phyloP scores from a whole-genome alignment of 1,140 invertebrate species.

The Pachyrhynchus sulphureomaculatus region DNA sequence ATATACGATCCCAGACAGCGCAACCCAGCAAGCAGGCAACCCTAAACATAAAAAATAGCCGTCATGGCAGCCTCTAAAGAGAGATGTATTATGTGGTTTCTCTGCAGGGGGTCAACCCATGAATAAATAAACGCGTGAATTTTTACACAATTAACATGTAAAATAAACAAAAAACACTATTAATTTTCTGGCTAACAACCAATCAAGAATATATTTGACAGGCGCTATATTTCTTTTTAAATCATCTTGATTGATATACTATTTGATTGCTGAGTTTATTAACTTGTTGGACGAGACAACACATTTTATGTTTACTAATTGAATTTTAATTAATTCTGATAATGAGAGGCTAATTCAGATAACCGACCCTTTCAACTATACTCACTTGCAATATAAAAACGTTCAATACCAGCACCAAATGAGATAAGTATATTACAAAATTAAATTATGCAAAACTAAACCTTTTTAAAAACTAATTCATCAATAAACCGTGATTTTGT shows the following conservation, averaged over 20 bases:
- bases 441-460: no score
- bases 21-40: slow-evolving; percentile 29
- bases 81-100: slow-evolving; percentile 49
- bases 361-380: no score
- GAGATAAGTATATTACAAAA: no score
- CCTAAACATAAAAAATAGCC: slow-evolving; percentile 39
- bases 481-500: no score
- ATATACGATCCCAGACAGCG: slow-evolving; percentile 41
- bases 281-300: slow-evolving; percentile 47
- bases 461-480: no score
- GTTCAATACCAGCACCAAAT: no score
- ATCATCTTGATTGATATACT: slow-evolving; percentile 45
- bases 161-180: slow-evolving; percentile 52
- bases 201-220: slow-evolving; percentile 50
- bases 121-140: slow-evolving; percentile 53
- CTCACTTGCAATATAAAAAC: no score
- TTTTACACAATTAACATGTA: slow-evolving; percentile 53
- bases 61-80: slow-evolving; percentile 40
- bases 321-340: slow-evolving; percentile 8
- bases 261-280: slow-evolving; percentile 50
- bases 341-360: not conserved
- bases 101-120: slow-evolving; percentile 47
- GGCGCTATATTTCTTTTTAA: slow-evolving; percentile 23
- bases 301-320: slow-evolving; percentile 4
- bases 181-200: slow-evolving; percentile 50